Evolutionary conservation across 2,888 invertebrate genomes (phyloP).

Genomic region (Allophyes oxyacanthae): DNA sequence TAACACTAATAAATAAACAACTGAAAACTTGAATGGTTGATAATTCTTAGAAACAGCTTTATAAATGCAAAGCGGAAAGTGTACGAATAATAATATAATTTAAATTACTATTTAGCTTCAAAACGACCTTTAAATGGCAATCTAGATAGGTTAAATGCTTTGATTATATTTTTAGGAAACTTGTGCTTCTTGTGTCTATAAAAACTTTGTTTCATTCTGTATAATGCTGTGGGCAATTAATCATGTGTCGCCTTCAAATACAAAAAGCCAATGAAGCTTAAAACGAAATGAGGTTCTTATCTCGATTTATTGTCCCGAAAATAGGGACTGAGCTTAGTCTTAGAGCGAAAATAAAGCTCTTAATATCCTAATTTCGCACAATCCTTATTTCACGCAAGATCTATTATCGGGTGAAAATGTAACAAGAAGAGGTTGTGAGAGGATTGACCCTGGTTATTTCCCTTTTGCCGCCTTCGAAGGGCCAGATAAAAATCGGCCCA

Average conservation of each 20-base stretch:
- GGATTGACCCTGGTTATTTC: constrained; percentile 69
- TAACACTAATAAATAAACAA: too few species aligned
- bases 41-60: neutral
- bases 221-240: constrained; percentile 5
- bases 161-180: too few species aligned
- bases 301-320: constrained; percentile 13
- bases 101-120: too few species aligned
- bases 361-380: constrained; percentile 51
- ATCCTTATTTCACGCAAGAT: constrained; percentile 70
- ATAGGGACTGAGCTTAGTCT: constrained; percentile 23
- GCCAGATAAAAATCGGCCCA: constrained; percentile 69
- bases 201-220: neutral
- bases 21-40: too few species aligned
- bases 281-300: constrained; percentile 21
- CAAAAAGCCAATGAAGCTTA: constrained; percentile 22
- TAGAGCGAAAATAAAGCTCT: constrained; percentile 38
- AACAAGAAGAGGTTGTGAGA: constrained; percentile 67
- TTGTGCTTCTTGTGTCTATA: too few species aligned
- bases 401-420: constrained; percentile 67
- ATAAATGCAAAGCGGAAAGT: neutral
- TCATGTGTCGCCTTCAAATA: constrained; percentile 1
- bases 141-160: too few species aligned
- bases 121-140: too few species aligned
- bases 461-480: constrained; percentile 64
- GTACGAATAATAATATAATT: too few species aligned